A percentile compares a stretch with the other conserved stretches of the same genome.
Conservation (phyloP, 2,888 invertebrate genomes). For the Timema podura region DNA sequence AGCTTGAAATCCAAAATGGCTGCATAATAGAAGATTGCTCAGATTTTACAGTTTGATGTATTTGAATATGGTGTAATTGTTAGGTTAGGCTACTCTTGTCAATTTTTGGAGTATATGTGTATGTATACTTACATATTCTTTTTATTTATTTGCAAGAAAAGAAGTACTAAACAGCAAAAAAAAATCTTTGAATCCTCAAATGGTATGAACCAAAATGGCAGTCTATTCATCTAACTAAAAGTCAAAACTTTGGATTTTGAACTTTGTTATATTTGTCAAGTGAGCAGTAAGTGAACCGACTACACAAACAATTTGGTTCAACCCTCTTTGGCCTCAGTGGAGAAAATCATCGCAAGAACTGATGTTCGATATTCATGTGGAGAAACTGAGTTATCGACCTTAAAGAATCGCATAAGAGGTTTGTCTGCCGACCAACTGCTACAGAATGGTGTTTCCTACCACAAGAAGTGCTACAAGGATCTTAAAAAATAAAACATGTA, state of each 20-base stretch:
- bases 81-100: background rate
- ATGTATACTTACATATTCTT: background rate
- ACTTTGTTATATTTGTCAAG: conserved; percentile 7
- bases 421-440: background rate
- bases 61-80: background rate
- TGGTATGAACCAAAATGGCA: background rate
- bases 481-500: background rate
- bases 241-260: background rate
- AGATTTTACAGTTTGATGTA: background rate
- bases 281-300: background rate
- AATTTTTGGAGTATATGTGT: background rate
- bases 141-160: background rate
- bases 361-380: background rate
- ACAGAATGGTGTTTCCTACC: conserved; percentile 2
- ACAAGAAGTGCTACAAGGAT: conserved; percentile 1
- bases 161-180: background rate
- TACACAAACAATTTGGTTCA: conserved; percentile 1
- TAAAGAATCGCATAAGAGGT: conserved; percentile 5
- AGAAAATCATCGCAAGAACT: conserved; percentile 7
- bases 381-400: background rate
- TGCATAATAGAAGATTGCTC: background rate
- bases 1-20: background rate
- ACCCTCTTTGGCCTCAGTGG: conserved; percentile 6
- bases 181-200: background rate
- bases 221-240: background rate